phyloP scores from a whole-genome alignment of 2,888 invertebrate genomes.

The Platycnemis pennipes region DNA sequence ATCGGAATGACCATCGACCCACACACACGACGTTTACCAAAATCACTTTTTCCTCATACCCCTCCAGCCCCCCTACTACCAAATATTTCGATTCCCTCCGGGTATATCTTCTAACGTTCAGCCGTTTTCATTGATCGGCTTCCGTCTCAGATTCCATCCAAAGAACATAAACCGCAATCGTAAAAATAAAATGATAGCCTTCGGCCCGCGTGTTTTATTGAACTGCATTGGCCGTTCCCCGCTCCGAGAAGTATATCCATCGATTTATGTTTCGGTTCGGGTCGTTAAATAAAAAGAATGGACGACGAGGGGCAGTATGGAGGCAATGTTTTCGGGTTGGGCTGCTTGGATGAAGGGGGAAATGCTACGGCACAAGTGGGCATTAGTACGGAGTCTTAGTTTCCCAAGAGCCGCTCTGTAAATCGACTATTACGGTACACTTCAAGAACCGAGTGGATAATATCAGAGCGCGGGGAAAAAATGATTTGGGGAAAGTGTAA shows the following conservation, averaged over 20 bases:
- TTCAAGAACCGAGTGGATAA: too few relatives aligned
- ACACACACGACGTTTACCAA: not conserved
- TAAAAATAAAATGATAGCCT: not conserved
- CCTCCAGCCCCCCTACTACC: not conserved
- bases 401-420: not conserved
- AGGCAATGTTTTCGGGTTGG: not conserved
- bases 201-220: conserved; percentile 20
- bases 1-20: not conserved
- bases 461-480: not conserved
- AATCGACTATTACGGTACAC: not conserved
- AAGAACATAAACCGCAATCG: conserved; percentile 19
- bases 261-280: conserved; percentile 3
- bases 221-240: conserved; percentile 14
- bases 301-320: not conserved
- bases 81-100: not conserved
- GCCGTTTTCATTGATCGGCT: not conserved
- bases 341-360: not conserved
- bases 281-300: conserved; percentile 20
- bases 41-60: not conserved
- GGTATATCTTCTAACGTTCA: conserved; percentile 18
- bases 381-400: not conserved
- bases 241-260: conserved; percentile 20
- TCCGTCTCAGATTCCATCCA: conserved; percentile 19
- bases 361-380: not conserved
- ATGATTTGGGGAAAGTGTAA: not conserved